Evolutionary conservation across 2,888 invertebrate species (phyloP), one percentile per base, ranked within the genome.

Genomic region (Pachydiplax longipennis): DNA sequence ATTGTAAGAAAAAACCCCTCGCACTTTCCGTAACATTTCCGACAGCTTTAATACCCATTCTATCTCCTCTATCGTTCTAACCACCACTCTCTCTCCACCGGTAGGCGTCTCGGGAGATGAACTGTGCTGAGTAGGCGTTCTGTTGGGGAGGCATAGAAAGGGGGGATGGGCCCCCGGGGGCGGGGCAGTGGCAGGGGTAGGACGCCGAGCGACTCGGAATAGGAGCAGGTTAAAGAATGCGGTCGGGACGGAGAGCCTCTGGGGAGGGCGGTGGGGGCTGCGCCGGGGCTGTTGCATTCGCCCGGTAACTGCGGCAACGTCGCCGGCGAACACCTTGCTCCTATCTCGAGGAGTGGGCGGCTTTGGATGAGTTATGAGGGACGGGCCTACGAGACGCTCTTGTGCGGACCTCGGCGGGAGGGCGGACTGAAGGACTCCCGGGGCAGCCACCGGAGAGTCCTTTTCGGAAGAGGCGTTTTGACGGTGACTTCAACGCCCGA

Each of bases 221-320:
- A 87, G 87, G 87, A 87, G 87, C 87, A 87, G 87, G 87, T 87
- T 87, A 61, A 87, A 87, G 87, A 87, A 87, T 87, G 87, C 87
- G 87, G 87, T 87, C 87, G 87, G 87, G 61, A 37, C 58, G 83
- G 58, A 37, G 87, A 37, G 87, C 61, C 58, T 31, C 22, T 31
- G 58, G 83, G 87, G 61, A 37, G 61, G 25, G 37, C 18, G 58
- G 58, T 58, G 53, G 83, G 53, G 53, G 25, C 53, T 35, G 53
- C 53, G 53, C 82, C n/a, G 53, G 31, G 37, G 73, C 81, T 81
- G 40, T 53, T 53, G 53, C 40, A 53, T 58, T 58, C 58, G 87
- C 37, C 35, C 37, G 35, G 31, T 40, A 25, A 31, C 31, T 58
- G 22, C 61, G 87, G 87, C 87, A 87, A 87, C 87, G 87, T 35